Evolutionary conservation across 2,797 vertebrate genomes (phyloP).

Genomic region (Tokudaia tokunoshimensis): DNA sequence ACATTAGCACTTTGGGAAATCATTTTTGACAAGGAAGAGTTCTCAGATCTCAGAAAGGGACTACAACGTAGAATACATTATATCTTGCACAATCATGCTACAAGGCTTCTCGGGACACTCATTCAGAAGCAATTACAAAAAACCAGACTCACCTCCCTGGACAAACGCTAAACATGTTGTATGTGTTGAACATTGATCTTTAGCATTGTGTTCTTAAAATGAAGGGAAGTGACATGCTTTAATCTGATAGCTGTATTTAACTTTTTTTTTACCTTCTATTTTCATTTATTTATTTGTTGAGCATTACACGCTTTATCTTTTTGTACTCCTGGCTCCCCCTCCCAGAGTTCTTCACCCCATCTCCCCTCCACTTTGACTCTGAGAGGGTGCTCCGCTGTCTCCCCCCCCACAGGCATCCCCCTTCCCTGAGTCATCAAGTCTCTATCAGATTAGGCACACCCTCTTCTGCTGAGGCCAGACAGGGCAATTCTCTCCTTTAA

Average conservation of each 20-base stretch:
- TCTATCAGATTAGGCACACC: not conserved
- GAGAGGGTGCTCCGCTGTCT: not conserved
- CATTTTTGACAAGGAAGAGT: not conserved
- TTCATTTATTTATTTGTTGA: not conserved
- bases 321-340: not conserved
- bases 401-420: not conserved
- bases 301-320: not conserved
- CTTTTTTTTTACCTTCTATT: not conserved
- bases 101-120: not conserved
- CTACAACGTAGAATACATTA: not conserved
- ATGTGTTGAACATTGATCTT: not conserved
- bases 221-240: conserved; percentile 6
- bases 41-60: not conserved
- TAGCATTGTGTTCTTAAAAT: conserved; percentile 8
- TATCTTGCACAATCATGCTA: not conserved
- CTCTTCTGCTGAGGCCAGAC: not conserved
- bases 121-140: not conserved
- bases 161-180: not conserved
- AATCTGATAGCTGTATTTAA: not conserved
- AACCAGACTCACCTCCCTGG: not conserved
- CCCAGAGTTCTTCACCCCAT: not conserved
- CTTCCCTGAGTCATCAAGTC: not conserved
- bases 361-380: not conserved
- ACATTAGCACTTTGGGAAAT: not conserved
- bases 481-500: not conserved